Percentiles rank a stretch among this genome's conserved stretches.
Evolutionary conservation across 1,140 invertebrate genomes (phyloP).

Genomic region (Sitodiplosis mosellana): DNA sequence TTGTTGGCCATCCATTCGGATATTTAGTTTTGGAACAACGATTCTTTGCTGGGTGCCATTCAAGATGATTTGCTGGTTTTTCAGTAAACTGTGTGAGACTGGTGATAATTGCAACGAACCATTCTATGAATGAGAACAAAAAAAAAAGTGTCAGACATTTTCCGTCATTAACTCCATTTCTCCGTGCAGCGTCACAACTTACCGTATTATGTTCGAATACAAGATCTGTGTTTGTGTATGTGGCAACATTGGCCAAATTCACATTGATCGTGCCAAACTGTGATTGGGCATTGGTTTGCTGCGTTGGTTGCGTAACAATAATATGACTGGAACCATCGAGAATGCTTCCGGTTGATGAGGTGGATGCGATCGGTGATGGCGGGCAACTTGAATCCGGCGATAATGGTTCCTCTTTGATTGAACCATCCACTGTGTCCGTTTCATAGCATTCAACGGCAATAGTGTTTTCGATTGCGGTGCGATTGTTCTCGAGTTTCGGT

Average conservation of each 20-base stretch:
- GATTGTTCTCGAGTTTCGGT: not conserved
- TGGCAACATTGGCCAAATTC: slow-evolving; percentile 29
- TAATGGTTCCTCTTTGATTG: slow-evolving; percentile 49
- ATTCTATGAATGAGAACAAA: slow-evolving; percentile 9
- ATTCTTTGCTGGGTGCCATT: slow-evolving; percentile 24
- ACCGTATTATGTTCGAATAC: slow-evolving; percentile 22
- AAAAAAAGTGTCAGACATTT: not conserved
- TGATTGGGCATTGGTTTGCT: slow-evolving; percentile 6
- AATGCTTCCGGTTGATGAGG: too few species aligned
- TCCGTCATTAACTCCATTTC: too few species aligned
- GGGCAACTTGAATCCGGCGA: slow-evolving; percentile 47
- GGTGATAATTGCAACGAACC: slow-evolving; percentile 11
- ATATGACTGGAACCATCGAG: too few species aligned
- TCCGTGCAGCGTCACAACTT: too few species aligned
- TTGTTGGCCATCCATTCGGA: slow-evolving; percentile 30
- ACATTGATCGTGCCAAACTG: slow-evolving; percentile 23
- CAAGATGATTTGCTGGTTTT: slow-evolving; percentile 34
- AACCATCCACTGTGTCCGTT: slow-evolving; percentile 22
- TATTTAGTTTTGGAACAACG: slow-evolving; percentile 39
- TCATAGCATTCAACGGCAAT: not conserved
- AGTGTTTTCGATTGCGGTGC: not conserved
- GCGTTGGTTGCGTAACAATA: slow-evolving; percentile 6
- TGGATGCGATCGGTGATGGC: slow-evolving; percentile 29
- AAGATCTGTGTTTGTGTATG: slow-evolving; percentile 12
- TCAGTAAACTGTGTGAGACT: slow-evolving; percentile 34